A percentile compares a stretch with the other conserved stretches of the same genome.
These are phyloP conservation scores for Melikaiella ostensackeni DNA, from an alignment of 2,888 invertebrate genomes.

Conservation along the genomic window DNA sequence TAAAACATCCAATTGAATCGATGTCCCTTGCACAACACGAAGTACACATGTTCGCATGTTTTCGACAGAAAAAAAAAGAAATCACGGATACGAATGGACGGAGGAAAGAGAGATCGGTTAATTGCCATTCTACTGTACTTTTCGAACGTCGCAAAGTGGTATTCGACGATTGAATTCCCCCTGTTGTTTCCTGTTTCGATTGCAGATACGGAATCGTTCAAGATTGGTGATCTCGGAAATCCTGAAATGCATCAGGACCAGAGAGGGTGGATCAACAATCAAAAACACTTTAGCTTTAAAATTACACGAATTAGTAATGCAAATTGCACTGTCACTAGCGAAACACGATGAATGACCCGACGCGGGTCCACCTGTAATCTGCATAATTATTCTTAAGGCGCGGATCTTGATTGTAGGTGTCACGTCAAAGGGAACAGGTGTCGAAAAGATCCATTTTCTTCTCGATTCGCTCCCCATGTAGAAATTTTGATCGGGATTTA, in stretches of 20 bases:
- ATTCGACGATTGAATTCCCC: slow-evolving; percentile 33
- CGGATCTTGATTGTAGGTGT: slow-evolving; percentile 66
- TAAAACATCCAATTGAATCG: slow-evolving; percentile 13
- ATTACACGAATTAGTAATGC: slow-evolving; percentile 73
- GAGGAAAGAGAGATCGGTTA: slow-evolving; percentile 27
- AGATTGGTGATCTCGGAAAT: slow-evolving; percentile 33
- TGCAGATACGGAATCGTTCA: slow-evolving; percentile 7
- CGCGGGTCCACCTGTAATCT: slow-evolving; percentile 59
- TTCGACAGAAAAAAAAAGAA: slow-evolving; percentile 7
- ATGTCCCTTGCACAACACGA: slow-evolving; percentile 38
- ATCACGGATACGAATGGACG: slow-evolving; percentile 26
- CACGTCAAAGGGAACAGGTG: slow-evolving; percentile 65
- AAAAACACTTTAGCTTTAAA: slow-evolving; percentile 67
- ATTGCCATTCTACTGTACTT: slow-evolving; percentile 37
- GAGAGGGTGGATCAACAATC: slow-evolving; percentile 51
- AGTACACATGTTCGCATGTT: slow-evolving; percentile 35
- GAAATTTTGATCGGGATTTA: no score
- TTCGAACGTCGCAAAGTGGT: slow-evolving; percentile 11
- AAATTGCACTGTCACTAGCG: slow-evolving; percentile 73
- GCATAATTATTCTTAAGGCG: slow-evolving; percentile 69
- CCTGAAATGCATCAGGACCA: slow-evolving; percentile 31
- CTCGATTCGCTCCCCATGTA: background rate
- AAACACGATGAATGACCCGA: slow-evolving; percentile 62
- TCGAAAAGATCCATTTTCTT: slow-evolving; percentile 60
- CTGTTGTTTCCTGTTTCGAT: slow-evolving; percentile 36